A percentile compares a stretch with the other conserved stretches of the same genome.
Conservation (phyloP, 2,113 vertebrate genomes). For the Macheiramphus alcinus region DNA sequence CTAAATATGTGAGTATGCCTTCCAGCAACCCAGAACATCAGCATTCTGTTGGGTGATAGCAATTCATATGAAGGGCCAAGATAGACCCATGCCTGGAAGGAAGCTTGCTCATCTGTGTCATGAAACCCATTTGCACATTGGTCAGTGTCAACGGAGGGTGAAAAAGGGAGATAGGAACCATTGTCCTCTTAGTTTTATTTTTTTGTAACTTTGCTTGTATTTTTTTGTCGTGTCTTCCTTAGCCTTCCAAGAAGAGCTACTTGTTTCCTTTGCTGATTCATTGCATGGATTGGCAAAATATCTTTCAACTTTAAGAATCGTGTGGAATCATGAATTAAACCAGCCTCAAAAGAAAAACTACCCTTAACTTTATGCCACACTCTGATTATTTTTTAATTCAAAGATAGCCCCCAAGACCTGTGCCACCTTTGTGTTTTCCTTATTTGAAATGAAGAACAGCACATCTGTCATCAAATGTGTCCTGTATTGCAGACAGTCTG, state of each 20-base stretch:
- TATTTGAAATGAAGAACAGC: not conserved
- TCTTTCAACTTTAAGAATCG: not conserved
- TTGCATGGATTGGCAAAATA: not conserved
- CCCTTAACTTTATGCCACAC: not conserved
- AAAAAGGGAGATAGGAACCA: not conserved
- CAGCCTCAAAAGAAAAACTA: not conserved
- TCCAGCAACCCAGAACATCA: not conserved
- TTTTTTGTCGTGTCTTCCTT: not conserved
- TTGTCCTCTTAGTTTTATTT: not conserved
- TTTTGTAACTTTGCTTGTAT: not conserved
- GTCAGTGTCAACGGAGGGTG: not conserved
- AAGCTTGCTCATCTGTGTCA: not conserved
- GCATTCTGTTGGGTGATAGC: not conserved
- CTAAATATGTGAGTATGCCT: not conserved
- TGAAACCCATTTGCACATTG: not conserved
- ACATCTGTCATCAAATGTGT: not conserved
- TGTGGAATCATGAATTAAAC: not conserved
- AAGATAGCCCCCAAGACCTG: not conserved
- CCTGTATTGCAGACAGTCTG: not conserved
- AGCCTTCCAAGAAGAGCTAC: not conserved
- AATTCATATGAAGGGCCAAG: rapidly evolving
- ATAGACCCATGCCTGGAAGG: not conserved
- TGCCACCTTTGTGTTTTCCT: not conserved
- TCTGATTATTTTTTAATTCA: not conserved
- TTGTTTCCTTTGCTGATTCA: not conserved